These are phyloP conservation scores for Sus cebifrons DNA, from an alignment of 2,797 vertebrate species.

Conservation along the genomic window DNA sequence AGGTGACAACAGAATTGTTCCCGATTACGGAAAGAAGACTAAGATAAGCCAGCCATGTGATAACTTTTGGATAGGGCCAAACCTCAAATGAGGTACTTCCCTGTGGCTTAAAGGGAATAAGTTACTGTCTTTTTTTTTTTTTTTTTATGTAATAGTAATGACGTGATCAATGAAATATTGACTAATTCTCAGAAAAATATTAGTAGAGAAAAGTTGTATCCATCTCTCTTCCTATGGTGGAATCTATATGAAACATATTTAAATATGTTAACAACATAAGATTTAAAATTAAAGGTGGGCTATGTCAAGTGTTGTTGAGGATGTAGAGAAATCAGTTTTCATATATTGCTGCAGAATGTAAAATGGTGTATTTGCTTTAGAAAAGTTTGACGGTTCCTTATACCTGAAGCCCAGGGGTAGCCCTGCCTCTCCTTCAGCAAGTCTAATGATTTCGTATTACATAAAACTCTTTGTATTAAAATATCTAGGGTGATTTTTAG, in stretches of 20 bases:
- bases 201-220: not conserved
- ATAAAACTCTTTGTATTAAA: not conserved
- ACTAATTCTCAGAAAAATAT: not conserved
- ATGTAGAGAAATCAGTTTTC: not conserved
- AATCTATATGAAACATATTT: not conserved
- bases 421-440: not conserved
- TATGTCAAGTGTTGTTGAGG: not conserved
- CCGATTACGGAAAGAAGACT: not conserved
- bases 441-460: not conserved
- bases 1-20: not conserved
- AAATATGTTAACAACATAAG: not conserved
- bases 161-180: not conserved
- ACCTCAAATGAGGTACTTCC: not conserved
- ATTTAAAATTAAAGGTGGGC: not conserved
- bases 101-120: not conserved
- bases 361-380: not conserved
- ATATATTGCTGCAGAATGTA: not conserved
- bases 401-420: not conserved
- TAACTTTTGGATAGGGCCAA: not conserved
- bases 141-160: not conserved
- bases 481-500: not conserved
- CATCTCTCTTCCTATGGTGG: not conserved
- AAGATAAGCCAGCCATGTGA: not conserved
- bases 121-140: accelerated
- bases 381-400: not conserved